Percentiles rank a stretch among this genome's conserved stretches.
Evolutionary conservation across 1,140 invertebrate genomes (phyloP).

Genomic region (Trichomalopsis sarcophagae): DNA sequence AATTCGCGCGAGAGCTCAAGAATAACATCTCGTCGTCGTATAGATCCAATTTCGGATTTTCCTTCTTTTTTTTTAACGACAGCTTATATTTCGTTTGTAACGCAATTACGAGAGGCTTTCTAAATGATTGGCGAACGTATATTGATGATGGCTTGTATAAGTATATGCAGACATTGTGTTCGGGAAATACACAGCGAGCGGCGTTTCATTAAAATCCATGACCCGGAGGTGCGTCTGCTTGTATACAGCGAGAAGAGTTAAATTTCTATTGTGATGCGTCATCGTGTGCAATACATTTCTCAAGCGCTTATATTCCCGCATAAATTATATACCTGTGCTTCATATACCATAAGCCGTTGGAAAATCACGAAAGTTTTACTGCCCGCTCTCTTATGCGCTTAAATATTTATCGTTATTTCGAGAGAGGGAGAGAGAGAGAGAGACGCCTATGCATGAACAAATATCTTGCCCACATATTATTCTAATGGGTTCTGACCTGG

Average conservation of each 20-base stretch:
- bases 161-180: not conserved
- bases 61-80: not conserved
- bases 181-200: not conserved
- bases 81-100: not conserved
- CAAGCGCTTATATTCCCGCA: constrained; percentile 3
- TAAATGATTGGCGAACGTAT: not conserved
- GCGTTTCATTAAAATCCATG: constrained; percentile 11
- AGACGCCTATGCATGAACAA: not conserved
- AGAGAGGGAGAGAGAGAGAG: not conserved
- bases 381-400: not conserved
- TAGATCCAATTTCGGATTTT: not conserved
- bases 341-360: not conserved
- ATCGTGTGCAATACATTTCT: not conserved
- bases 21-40: not conserved
- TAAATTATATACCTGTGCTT: not conserved
- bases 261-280: constrained; percentile 21
- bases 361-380: not conserved
- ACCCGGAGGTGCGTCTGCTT: not conserved
- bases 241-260: not conserved
- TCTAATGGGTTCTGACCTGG: not conserved
- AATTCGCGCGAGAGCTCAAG: not conserved
- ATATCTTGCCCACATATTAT: not conserved
- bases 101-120: not conserved
- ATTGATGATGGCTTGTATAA: not conserved
- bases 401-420: not conserved